Evolutionary conservation across 92 coral and sea anemone species (phyloP).

Genomic region (Epizoanthus illoricatus): DNA sequence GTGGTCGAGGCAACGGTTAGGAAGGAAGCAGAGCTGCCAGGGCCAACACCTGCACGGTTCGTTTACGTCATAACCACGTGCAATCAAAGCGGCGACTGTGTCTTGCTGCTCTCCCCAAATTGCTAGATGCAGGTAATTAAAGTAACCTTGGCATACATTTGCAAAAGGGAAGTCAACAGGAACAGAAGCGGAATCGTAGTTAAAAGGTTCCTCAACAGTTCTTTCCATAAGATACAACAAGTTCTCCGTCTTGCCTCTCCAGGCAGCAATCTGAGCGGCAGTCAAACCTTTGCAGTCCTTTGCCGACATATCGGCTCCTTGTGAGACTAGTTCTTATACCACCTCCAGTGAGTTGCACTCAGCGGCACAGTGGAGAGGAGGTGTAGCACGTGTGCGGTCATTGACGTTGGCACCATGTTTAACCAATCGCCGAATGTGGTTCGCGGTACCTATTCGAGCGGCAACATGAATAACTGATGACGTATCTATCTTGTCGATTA

Average conservation of each 20-base stretch:
- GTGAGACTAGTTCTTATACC: not conserved
- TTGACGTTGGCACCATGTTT: not conserved
- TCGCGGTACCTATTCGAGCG: not conserved
- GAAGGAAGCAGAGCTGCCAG: no score
- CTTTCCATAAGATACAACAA: not conserved
- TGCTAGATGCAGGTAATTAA: constrained; percentile 32
- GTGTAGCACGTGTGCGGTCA: not conserved
- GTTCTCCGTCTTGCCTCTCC: not conserved
- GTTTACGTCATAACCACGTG: not conserved
- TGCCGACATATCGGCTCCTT: not conserved
- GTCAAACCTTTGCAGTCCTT: constrained; percentile 17
- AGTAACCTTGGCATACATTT: constrained; percentile 12
- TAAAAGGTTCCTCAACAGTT: constrained; percentile 11
- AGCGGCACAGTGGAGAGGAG: constrained; percentile 22
- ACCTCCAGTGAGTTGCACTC: constrained; percentile 15
- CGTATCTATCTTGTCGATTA: not conserved
- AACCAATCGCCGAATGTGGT: not conserved
- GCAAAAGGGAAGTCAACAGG: not conserved
- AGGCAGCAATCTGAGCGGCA: not conserved
- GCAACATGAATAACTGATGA: not conserved
- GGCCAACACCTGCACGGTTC: not conserved
- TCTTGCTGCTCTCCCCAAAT: constrained; percentile 17
- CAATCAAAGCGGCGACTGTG: constrained; percentile 12
- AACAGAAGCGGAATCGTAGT: not conserved
- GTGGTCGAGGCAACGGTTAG: no score